Evolutionary conservation across 1,140 invertebrate genomes (phyloP), one percentile per base, ranked within the genome.

Genomic region (Dufourea novaeangliae): DNA sequence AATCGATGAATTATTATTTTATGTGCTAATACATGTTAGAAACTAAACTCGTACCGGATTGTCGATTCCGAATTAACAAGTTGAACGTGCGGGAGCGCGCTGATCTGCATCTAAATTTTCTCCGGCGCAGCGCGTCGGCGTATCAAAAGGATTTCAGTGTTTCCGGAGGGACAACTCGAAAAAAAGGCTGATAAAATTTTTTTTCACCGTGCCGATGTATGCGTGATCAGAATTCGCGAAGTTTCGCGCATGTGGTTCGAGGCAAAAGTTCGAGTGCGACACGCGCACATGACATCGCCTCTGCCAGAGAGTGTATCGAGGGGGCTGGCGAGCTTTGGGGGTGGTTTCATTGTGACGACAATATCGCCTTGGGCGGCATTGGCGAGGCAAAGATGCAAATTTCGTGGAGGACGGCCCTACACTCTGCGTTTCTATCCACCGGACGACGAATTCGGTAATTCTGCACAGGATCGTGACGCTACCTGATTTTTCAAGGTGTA

Each of bases 351-450:
- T 88, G 89, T 87, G 88, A 90, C 89, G 87, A 90, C 86, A 88
- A 91, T 90, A 89, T 90, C 87, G 91, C 91, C 89, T 87, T 89
- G 82, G 85, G 91, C 90, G 77, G 83, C 88, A 83, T 90, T 87
- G 86, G 86, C 87, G 88, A 90, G 79, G 86, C 80, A 80, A 83
- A 80, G 82, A 86, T 86, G 79, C 82, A 86, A 88, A 86, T 88
- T 86, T 87, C 82, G 74, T 76, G 52, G 59, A 77, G 75, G 73
- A 85, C 84, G 72, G 67, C 72, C 84, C 74, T 37, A 69, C 32
- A 64, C 75, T 76, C 80, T 32, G 68, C 73, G 68, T 67, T 86
- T 83, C 83, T 73, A 66, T 79, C 78, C 69, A 59, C 39, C 20
- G 27, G 54, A 59, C 56, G 63, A 85, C 61, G 79, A 78, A 85